Evolutionary conservation across 1,140 invertebrate genomes (phyloP), one percentile per base, ranked within the genome.

Genomic region (Cephus cinctus): DNA sequence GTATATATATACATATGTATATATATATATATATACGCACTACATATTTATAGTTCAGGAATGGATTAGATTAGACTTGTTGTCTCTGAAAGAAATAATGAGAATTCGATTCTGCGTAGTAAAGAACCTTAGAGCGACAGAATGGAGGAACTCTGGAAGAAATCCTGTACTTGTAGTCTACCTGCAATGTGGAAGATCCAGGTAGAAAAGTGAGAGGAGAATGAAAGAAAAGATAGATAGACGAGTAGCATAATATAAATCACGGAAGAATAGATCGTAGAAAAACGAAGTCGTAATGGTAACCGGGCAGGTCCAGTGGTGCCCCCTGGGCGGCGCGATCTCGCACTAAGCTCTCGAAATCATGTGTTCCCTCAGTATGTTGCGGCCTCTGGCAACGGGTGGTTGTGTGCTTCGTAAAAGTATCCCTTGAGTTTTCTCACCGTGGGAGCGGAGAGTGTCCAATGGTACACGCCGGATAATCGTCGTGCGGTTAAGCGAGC

Each of bases 301-400:
- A n/a, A 36, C 8, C 34, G 18, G 20, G 16, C 11, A 11, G n/a
- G n/a, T 6, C 39, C 15, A 16, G 55, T 66, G 57, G 27, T 40
- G 61, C 57, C 59, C 19, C 6, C 59, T 59, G 16, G 5, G 1
- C 40, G 45, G 15, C 19, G 8, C 32, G 18, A 39, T 30, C 5
- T 6, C 2, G 20, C 53, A 64, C 58, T 61, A 61, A 22, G 5
- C 43, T 34, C 25, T 42, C 42, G 46, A 40, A 57, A 57, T 65
- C 63, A 63, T 64, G 65, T 67, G 63, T 57, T 57, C 31, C 20
- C 47, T 69, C 64, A 71, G 68, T 71, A 56, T 58, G 59, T 62
- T 64, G 56, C 62, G 67, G 59, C 31, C 53, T 50, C 52, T 64
- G 58, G 48, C 53, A 41, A 56, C 51, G 57, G 52, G 27, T 50